phyloP scores from a whole-genome alignment of 2,113 vertebrate genomes.

The Hucho hucho region DNA sequence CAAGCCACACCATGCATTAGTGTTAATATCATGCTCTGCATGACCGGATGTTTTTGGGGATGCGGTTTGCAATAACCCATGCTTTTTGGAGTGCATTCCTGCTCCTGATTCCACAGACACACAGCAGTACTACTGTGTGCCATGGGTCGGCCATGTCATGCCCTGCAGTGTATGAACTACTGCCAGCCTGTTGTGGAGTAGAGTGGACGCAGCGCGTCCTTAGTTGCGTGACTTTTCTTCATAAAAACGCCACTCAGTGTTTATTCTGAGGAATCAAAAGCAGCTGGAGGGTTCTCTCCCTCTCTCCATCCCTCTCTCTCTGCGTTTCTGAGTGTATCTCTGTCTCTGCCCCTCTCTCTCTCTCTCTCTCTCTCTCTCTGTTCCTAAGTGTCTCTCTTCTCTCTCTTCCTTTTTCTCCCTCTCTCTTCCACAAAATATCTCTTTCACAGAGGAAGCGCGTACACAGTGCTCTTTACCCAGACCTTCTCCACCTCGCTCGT shows the following conservation, averaged over 20 bases:
- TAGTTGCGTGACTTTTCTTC: slow-evolving; percentile 60
- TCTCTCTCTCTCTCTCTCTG: slow-evolving; percentile 21
- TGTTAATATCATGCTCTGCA: slow-evolving; percentile 40
- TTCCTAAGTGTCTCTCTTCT: slow-evolving; percentile 25
- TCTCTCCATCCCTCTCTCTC: slow-evolving; percentile 1
- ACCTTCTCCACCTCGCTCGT: slow-evolving; percentile 5
- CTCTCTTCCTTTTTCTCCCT: slow-evolving; percentile 9
- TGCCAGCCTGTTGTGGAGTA: slow-evolving; percentile 40
- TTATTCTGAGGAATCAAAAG: slow-evolving; percentile 61
- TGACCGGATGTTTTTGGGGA: slow-evolving; percentile 35
- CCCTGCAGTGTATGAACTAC: slow-evolving; percentile 16
- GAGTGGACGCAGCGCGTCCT: slow-evolving; percentile 48
- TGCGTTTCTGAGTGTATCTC: slow-evolving; percentile 11
- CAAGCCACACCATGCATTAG: slow-evolving; percentile 53
- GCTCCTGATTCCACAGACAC: slow-evolving; percentile 17
- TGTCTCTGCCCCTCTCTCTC: slow-evolving; percentile 29
- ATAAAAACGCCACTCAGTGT: slow-evolving; percentile 71
- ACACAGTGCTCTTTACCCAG: background rate
- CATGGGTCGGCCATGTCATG: slow-evolving; percentile 25
- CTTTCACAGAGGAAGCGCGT: background rate
- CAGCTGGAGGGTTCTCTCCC: slow-evolving; percentile 57
- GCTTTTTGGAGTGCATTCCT: slow-evolving; percentile 52
- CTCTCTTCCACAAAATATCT: background rate
- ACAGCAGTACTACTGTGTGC: slow-evolving; percentile 26
- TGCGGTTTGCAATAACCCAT: slow-evolving; percentile 61